Evolutionary conservation across 2,888 invertebrate species (phyloP).

Genomic region (Dyspetes luteomarginatus): DNA sequence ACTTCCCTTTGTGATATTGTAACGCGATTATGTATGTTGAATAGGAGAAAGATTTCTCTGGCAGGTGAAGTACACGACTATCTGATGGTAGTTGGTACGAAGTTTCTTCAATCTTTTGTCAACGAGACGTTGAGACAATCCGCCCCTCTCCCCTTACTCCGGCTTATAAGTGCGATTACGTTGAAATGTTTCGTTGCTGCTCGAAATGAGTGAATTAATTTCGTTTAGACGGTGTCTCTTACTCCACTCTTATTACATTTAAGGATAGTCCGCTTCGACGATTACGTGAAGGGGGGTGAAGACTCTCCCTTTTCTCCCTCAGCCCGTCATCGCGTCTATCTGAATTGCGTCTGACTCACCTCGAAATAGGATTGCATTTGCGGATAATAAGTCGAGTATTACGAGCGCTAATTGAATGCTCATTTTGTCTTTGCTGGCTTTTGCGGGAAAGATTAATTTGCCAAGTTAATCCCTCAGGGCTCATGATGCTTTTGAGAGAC

Average conservation of each 20-base stretch:
- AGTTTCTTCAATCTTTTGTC: slow-evolving; percentile 11
- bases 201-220: slow-evolving; percentile 34
- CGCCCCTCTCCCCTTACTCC: too few species aligned
- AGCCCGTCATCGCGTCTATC: background rate
- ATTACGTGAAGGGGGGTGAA: too few species aligned
- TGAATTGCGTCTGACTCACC: background rate
- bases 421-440: slow-evolving; percentile 13
- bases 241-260: background rate
- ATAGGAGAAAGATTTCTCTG: too few species aligned
- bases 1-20: too few species aligned
- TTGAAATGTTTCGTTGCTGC: slow-evolving; percentile 27
- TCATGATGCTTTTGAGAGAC: too few species aligned
- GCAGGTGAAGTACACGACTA: too few species aligned
- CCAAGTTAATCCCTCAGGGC: too few species aligned
- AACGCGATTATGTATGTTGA: too few species aligned
- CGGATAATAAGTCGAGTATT: slow-evolving; percentile 42
- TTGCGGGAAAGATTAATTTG: slow-evolving; percentile 27
- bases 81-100: background rate
- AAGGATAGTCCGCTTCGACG: too few species aligned
- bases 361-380: slow-evolving; percentile 2
- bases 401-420: slow-evolving; percentile 31
- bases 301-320: slow-evolving; percentile 4
- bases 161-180: background rate
- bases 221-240: slow-evolving; percentile 2
- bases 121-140: background rate